Evolutionary conservation across 2,888 invertebrate species (phyloP), one percentile per base, ranked within the genome.

Genomic region (Aproaerema taeniolella): DNA sequence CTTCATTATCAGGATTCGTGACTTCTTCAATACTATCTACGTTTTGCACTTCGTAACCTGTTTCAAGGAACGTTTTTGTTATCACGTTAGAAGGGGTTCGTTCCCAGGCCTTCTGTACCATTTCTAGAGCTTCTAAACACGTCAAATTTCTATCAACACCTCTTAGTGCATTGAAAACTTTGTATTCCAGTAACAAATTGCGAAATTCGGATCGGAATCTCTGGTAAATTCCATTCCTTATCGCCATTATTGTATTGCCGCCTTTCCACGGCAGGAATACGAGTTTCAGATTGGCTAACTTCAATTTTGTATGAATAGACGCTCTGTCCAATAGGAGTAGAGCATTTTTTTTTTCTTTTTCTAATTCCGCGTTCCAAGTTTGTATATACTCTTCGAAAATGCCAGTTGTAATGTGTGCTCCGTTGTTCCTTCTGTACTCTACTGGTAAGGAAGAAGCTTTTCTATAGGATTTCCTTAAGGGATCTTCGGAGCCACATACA

Each of bases 231-330:
- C 70, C 70, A 31, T 66, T 64, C 20, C 66, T 64, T 38, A 71
- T 59, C 1, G 70, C 68, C 42, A 71, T 61, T 17, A 71, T 40
- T 0, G 62, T 61, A 1, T 57, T 59, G 0, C 62, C 51, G 0
- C 67, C 64, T 34, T 70, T 71, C 67, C 69, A 71, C 0, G 69
- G 70, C 0, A 70, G 62, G 13, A 69, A 71, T 0, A 67, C 61
- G 9, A 71, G 26, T 37, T 66, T 69, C 8, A 71, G 49, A 49
- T 71, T 53, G 0, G 67, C 61, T 11, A 69, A 41, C 16, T 62
- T 58, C 1, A 69, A 26, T 44, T 71, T 71, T 1, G 68, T 56
- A 47, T 71, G 69, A 46, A 70, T 66, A 0, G 67, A 66, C 0
- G 68, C 70, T 10, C 70, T 38, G 37, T 71, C 70, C 25, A 71